These are phyloP conservation scores for Acanthurus tractus DNA, from an alignment of 2,797 vertebrate genomes.

Conservation along the genomic window DNA sequence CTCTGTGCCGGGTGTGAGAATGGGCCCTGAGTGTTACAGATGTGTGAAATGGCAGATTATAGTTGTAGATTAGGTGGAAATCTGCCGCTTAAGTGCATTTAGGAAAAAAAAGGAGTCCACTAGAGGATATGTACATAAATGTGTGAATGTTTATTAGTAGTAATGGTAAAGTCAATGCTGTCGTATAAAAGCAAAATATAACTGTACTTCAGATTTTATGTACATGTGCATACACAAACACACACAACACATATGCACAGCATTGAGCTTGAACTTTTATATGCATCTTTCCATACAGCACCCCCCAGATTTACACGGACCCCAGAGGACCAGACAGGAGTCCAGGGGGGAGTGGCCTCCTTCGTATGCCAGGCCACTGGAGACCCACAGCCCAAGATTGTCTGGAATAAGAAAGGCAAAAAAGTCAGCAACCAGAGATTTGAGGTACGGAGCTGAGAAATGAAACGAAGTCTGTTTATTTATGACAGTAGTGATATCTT, in stretches of 20 bases:
- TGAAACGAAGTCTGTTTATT: background rate
- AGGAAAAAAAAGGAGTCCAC: constrained; percentile 21
- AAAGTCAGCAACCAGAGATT: constrained; percentile 99
- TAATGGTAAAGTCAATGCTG: background rate
- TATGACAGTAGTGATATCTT: background rate
- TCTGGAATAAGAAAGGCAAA: constrained; percentile 99
- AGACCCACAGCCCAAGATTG: constrained; percentile 96
- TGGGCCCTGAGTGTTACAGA: constrained; percentile 7
- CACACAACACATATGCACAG: background rate
- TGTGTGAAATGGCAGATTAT: constrained; percentile 33
- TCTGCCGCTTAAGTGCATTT: background rate
- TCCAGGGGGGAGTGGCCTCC: constrained; percentile 96
- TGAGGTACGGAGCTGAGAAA: constrained; percentile 88
- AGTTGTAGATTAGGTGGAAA: constrained; percentile 3
- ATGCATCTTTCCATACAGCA: constrained; percentile 82
- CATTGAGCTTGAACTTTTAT: background rate
- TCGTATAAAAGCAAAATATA: background rate
- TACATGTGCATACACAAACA: background rate
- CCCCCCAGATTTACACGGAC: constrained; percentile 95
- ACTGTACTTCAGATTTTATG: constrained; percentile 4
- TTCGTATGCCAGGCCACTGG: constrained; percentile 97
- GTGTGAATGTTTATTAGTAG: background rate
- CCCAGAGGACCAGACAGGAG: constrained; percentile 95
- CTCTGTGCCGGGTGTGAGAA: too few species aligned
- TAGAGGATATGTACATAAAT: constrained; percentile 1